A percentile compares a stretch with the other conserved stretches of the same genome.
Conservation (phyloP, 2,113 vertebrate species). For the Miniopterus natalensis region DNA sequence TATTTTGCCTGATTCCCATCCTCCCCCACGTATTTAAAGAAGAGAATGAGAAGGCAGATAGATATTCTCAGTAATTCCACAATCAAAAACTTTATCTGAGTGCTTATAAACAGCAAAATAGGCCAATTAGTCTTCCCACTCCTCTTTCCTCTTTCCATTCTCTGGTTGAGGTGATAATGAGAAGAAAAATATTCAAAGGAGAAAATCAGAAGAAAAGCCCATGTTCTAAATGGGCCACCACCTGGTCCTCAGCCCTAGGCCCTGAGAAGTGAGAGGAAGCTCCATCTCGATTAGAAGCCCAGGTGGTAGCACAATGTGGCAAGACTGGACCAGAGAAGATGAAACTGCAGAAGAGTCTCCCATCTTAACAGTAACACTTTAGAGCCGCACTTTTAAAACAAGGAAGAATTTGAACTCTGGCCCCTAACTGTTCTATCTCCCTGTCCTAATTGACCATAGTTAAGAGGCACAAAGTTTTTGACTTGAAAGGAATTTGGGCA, state of each 20-base stretch:
- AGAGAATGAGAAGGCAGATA: neutral
- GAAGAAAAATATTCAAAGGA: neutral
- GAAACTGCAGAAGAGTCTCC: neutral
- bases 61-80: slow-evolving; percentile 5
- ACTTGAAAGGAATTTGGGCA: slow-evolving; percentile 18
- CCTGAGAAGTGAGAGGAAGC: neutral
- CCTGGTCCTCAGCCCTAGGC: neutral
- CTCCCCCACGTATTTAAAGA: neutral
- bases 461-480: neutral
- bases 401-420: neutral
- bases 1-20: neutral
- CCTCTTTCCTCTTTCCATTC: slow-evolving; percentile 12
- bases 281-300: neutral
- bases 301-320: neutral
- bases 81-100: slow-evolving; percentile 43
- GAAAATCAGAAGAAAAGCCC: slow-evolving; percentile 33
- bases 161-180: neutral
- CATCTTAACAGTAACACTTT: neutral
- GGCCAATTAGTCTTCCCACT: neutral
- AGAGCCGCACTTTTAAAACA: neutral
- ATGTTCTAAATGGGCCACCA: neutral
- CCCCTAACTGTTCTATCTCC: neutral
- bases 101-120: slow-evolving; percentile 24
- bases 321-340: neutral
- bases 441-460: neutral